Conservation (phyloP, 2,888 invertebrate genomes). For the Oligia fasciuncula region DNA sequence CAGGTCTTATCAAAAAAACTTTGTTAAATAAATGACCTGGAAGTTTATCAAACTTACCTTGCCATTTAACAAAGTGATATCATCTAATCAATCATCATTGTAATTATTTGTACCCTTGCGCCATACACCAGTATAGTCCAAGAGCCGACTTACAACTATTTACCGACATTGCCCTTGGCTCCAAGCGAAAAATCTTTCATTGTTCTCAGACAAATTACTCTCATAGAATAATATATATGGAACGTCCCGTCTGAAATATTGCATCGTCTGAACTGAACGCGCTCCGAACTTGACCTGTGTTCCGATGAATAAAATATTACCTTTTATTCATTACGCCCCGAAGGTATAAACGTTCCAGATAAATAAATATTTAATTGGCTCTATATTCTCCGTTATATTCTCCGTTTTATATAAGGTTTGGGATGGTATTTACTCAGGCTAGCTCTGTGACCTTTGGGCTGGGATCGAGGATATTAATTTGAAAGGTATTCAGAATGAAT, state of each 20-base stretch:
- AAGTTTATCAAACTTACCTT: too few relatives aligned
- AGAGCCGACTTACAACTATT: constrained; percentile 76
- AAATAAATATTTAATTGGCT: constrained; percentile 63
- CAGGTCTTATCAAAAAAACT: too few relatives aligned
- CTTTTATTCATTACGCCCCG: constrained; percentile 64
- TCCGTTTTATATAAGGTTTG: constrained; percentile 44
- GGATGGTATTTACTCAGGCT: constrained; percentile 50
- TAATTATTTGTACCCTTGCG: constrained; percentile 8
- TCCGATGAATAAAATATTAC: constrained; percentile 68
- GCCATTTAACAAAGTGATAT: too few relatives aligned
- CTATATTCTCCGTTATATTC: constrained; percentile 44
- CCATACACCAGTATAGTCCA: constrained; percentile 68
- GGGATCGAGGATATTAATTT: constrained; percentile 37
- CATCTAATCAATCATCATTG: too few relatives aligned
- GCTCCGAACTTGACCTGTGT: constrained; percentile 65
- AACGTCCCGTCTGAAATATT: constrained; percentile 72
- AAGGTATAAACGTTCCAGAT: constrained; percentile 58
- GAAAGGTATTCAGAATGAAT: constrained; percentile 14
- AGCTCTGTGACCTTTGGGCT: constrained; percentile 19
- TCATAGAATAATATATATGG: constrained; percentile 78
- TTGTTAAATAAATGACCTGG: too few relatives aligned
- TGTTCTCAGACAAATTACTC: constrained; percentile 85
- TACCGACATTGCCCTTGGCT: constrained; percentile 80
- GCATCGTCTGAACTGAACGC: constrained; percentile 58
- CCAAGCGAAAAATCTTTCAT: constrained; percentile 85